Conservation (phyloP, 1,140 invertebrate genomes). For the Megalopta genalis region DNA sequence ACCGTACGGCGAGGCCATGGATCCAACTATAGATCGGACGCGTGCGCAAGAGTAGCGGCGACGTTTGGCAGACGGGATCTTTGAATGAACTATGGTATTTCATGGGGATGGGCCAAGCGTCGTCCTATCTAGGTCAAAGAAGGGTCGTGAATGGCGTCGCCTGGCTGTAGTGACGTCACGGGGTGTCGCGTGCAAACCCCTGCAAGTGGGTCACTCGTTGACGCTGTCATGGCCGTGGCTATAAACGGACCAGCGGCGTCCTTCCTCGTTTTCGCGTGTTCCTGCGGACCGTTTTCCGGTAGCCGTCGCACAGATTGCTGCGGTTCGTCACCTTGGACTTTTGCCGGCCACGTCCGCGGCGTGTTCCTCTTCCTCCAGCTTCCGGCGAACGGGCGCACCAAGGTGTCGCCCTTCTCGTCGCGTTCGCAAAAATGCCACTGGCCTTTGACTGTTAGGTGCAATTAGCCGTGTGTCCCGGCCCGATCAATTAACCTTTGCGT, state of each 20-base stretch:
- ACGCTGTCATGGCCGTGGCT: constrained; percentile 64
- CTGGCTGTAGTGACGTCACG: constrained; percentile 62
- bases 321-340: neutral
- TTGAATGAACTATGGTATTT: constrained; percentile 70
- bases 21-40: too few relatives aligned
- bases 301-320: neutral
- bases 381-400: neutral
- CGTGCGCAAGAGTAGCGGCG: neutral
- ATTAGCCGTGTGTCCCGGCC: too few relatives aligned
- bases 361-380: neutral
- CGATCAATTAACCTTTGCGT: too few relatives aligned
- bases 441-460: too few relatives aligned
- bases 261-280: constrained; percentile 36
- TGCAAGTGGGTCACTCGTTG: constrained; percentile 62
- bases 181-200: constrained; percentile 48
- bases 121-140: constrained; percentile 54
- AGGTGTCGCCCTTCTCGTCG: too few relatives aligned
- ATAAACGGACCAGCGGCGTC: constrained; percentile 50
- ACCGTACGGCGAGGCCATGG: too few relatives aligned
- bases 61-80: constrained; percentile 12
- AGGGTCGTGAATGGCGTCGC: constrained; percentile 66
- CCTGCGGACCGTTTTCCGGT: constrained; percentile 27
- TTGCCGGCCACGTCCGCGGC: neutral
- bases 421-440: too few relatives aligned
- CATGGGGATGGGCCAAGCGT: constrained; percentile 35